Percentiles rank a stretch among this genome's conserved stretches.
Conservation (phyloP, 2,797 vertebrate genomes). For the Poeciliopsis gracilis region DNA sequence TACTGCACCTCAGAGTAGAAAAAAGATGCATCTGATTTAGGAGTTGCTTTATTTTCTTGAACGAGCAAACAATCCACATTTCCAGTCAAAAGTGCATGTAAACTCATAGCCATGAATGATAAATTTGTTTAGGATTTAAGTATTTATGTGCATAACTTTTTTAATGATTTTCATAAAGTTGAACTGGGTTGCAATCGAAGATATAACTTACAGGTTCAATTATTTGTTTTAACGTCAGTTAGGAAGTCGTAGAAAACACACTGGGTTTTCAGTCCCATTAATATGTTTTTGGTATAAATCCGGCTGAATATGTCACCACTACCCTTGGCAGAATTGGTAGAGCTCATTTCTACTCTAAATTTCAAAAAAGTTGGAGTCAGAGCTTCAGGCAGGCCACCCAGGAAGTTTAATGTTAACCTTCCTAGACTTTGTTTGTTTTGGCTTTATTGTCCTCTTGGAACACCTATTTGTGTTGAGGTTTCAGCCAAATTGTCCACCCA, state of each 20-base stretch:
- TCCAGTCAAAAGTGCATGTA: neutral
- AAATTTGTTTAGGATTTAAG: neutral
- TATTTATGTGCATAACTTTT: constrained; percentile 8
- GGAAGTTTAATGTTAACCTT: neutral
- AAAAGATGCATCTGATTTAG: constrained; percentile 23
- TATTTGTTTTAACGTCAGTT: neutral
- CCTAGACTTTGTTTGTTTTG: neutral
- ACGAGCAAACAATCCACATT: neutral
- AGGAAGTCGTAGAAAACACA: neutral
- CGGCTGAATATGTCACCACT: neutral
- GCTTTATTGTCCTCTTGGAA: neutral
- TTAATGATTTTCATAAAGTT: neutral
- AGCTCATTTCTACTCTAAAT: neutral
- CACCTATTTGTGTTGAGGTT: neutral
- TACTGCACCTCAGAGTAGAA: constrained; percentile 1
- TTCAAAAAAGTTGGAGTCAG: neutral
- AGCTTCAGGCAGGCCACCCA: neutral
- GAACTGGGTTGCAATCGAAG: neutral
- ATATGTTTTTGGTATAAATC: neutral
- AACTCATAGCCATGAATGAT: neutral
- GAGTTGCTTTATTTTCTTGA: neutral
- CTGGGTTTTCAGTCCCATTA: neutral
- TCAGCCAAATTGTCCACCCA: neutral
- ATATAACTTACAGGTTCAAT: neutral
- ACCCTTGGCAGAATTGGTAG: neutral